These are phyloP conservation scores for Xestia xanthographa DNA, from an alignment of 2,888 invertebrate species.

Conservation along the genomic window DNA sequence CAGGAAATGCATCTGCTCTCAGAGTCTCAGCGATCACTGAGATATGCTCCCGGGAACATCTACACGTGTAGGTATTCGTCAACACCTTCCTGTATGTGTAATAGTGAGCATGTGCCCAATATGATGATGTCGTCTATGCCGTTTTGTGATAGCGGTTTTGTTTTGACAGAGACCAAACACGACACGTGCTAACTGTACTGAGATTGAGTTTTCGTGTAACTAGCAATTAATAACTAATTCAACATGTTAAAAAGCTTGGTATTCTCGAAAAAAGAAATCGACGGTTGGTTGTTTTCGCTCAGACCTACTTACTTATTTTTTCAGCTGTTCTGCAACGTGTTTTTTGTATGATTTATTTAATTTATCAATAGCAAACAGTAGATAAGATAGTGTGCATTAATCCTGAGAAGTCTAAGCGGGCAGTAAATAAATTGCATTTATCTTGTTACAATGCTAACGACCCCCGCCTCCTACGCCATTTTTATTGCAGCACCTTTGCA, in stretches of 20 bases:
- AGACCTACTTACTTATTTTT: conserved; percentile 19
- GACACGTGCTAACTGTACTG: conserved; percentile 31
- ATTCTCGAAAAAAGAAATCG: conserved; percentile 24
- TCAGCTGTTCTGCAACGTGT: conserved; percentile 13
- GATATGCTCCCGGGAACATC: conserved; percentile 73
- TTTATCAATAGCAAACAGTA: conserved; percentile 29
- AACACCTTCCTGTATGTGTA: conserved; percentile 64
- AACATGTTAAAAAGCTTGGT: conserved; percentile 10
- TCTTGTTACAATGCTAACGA: conserved; percentile 74
- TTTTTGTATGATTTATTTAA: conserved; percentile 25
- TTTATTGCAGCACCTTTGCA: conserved; percentile 49
- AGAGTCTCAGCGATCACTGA: conserved; percentile 69
- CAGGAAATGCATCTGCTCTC: conserved; percentile 76
- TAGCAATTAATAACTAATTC: conserved; percentile 19
- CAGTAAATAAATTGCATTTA: conserved; percentile 72
- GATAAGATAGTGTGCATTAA: conserved; percentile 50
- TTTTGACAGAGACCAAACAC: conserved; percentile 29
- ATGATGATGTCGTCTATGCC: neutral
- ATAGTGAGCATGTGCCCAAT: conserved; percentile 41
- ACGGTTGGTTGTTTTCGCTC: neutral
- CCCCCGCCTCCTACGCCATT: conserved; percentile 67
- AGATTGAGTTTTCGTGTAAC: conserved; percentile 34
- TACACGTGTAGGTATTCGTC: conserved; percentile 76
- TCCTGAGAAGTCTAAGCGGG: conserved; percentile 54
- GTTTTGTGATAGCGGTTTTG: conserved; percentile 12